A percentile compares a stretch with the other conserved stretches of the same genome.
phyloP scores from a whole-genome alignment of 2,888 invertebrate species.

The Clitarchus hookeri region DNA sequence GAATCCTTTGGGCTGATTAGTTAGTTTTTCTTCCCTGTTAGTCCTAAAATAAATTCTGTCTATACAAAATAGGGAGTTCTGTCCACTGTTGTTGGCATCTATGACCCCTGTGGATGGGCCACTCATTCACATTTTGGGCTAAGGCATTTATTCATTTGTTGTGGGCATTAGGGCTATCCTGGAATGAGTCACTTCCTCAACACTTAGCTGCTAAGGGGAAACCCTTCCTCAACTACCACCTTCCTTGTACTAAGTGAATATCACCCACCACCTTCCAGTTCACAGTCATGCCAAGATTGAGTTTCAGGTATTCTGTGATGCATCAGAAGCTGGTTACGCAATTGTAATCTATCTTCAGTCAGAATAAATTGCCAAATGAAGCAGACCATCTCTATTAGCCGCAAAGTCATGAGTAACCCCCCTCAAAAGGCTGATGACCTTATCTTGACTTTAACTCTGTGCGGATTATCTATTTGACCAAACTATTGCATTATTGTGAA shows the following conservation, averaged over 20 bases:
- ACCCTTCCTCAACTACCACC: background rate
- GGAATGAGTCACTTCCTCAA: background rate
- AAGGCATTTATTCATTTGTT: background rate
- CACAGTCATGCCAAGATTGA: background rate
- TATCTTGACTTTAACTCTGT: background rate
- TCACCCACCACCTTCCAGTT: background rate
- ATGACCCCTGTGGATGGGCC: background rate
- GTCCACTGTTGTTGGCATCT: background rate
- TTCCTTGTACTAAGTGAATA: background rate
- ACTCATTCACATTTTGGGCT: background rate
- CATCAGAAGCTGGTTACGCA: slow-evolving; percentile 2
- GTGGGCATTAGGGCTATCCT: background rate
- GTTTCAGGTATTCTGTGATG: background rate
- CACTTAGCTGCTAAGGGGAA: background rate
- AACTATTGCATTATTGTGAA: background rate
- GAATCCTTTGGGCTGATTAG: too few relatives aligned
- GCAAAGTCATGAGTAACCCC: background rate
- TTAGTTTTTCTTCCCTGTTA: too few relatives aligned
- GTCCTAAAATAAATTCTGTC: too few relatives aligned
- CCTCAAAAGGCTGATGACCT: background rate
- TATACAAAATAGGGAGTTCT: background rate
- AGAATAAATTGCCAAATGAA: background rate
- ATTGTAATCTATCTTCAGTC: background rate
- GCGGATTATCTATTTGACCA: background rate
- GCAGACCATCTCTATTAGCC: background rate